A percentile compares a stretch with the other conserved stretches of the same genome.
Evolutionary conservation across 2,888 invertebrate species (phyloP).

Genomic region (Dasysyrphus albostriatus): DNA sequence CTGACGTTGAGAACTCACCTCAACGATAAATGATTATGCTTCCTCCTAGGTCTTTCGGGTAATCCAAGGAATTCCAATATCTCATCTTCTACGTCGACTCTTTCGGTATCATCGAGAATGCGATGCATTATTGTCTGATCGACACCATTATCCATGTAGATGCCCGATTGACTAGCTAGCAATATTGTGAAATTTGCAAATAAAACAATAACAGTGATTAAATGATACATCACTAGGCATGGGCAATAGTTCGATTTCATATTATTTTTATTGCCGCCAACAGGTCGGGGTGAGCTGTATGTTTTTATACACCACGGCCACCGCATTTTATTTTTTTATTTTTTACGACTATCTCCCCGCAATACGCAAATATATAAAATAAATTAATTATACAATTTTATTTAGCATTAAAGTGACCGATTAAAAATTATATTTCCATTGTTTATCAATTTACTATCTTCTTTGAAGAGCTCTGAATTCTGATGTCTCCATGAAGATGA

Average conservation of each 20-base stretch:
- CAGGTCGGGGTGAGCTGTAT: slow-evolving; percentile 30
- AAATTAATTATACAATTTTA: slow-evolving; percentile 51
- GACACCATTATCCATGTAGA: slow-evolving; percentile 94
- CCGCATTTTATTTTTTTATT: slow-evolving; percentile 27
- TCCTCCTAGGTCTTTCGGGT: slow-evolving; percentile 90
- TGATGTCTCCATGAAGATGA: slow-evolving; percentile 59
- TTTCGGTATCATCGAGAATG: slow-evolving; percentile 89
- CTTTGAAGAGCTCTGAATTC: slow-evolving; percentile 12
- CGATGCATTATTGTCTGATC: slow-evolving; percentile 94
- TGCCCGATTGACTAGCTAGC: slow-evolving; percentile 86
- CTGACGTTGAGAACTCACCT: slow-evolving; percentile 78
- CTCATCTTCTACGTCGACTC: slow-evolving; percentile 93
- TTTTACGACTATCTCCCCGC: slow-evolving; percentile 18
- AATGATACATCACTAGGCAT: slow-evolving; percentile 45
- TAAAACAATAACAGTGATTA: slow-evolving; percentile 71
- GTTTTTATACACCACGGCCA: slow-evolving; percentile 59
- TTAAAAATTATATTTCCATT: slow-evolving; percentile 74
- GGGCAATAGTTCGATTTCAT: slow-evolving; percentile 52
- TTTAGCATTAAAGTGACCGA: slow-evolving; percentile 52
- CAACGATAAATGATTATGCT: slow-evolving; percentile 84
- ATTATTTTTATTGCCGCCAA: slow-evolving; percentile 39
- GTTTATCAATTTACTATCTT: slow-evolving; percentile 60
- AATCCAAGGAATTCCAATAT: slow-evolving; percentile 94
- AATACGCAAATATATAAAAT: slow-evolving; percentile 36
- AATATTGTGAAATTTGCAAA: slow-evolving; percentile 64